Evolutionary conservation across 2,113 vertebrate species (phyloP).

Genomic region (Cottus gobio): DNA sequence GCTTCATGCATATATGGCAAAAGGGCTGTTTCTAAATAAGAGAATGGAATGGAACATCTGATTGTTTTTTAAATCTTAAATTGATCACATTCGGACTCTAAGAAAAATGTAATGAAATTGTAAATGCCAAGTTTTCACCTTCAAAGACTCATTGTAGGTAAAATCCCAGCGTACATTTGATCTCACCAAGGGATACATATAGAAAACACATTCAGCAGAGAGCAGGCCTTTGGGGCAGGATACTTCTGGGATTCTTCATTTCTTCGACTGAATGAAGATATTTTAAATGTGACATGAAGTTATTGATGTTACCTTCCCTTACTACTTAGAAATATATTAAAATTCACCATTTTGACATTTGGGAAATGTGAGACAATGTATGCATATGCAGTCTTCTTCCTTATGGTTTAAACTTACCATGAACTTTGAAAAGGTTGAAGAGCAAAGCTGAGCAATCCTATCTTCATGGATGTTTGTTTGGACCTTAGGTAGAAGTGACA

Average conservation of each 20-base stretch:
- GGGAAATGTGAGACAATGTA: too few species aligned
- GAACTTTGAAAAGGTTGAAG: background rate
- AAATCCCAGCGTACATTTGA: conserved; percentile 4
- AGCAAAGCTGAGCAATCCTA: background rate
- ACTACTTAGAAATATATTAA: background rate
- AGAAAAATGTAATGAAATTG: background rate
- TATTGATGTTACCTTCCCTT: background rate
- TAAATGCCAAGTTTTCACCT: conserved; percentile 19
- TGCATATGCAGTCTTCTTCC: background rate
- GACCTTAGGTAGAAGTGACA: background rate
- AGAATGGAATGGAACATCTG: background rate
- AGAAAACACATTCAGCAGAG: conserved; percentile 10
- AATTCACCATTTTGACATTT: background rate
- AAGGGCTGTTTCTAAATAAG: conserved; percentile 1
- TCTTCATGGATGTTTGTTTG: background rate
- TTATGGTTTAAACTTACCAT: background rate
- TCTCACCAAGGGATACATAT: background rate
- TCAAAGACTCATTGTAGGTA: background rate
- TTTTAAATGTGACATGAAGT: background rate
- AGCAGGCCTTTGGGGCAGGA: background rate
- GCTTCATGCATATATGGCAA: background rate
- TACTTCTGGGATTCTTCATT: background rate
- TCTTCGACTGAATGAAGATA: background rate
- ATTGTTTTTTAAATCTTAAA: background rate
- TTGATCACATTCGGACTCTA: background rate